These are phyloP conservation scores for Anoplolepis gracilipes DNA, from an alignment of 1,140 invertebrate species.

Conservation along the genomic window DNA sequence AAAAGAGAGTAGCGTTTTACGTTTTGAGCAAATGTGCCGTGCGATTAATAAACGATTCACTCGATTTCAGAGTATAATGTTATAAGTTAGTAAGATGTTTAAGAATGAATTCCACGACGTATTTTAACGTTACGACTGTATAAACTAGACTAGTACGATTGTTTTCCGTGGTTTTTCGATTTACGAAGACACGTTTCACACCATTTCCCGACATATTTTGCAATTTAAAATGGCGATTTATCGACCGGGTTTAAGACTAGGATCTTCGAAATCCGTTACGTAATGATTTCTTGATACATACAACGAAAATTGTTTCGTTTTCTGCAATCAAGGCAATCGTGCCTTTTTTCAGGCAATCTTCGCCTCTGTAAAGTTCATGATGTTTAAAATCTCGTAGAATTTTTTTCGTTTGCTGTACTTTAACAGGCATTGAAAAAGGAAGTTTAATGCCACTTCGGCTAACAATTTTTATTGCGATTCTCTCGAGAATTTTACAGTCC, in stretches of 20 bases:
- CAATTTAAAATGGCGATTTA: conserved; percentile 27
- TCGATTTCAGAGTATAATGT: conserved; percentile 40
- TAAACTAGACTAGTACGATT: conserved; percentile 54
- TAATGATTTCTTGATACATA: conserved; percentile 40
- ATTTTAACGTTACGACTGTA: conserved; percentile 61
- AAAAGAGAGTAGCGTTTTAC: background rate
- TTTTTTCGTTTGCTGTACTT: conserved; percentile 7
- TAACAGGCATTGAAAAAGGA: conserved; percentile 13
- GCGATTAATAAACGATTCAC: conserved; percentile 36
- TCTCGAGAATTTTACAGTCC: conserved; percentile 12
- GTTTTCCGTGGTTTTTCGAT: conserved; percentile 41
- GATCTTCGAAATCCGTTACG: conserved; percentile 32
- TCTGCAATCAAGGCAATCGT: conserved; percentile 36
- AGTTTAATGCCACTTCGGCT: conserved; percentile 22
- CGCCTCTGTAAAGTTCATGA: background rate
- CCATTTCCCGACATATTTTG: background rate
- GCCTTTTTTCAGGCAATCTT: background rate
- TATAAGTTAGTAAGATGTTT: conserved; percentile 48
- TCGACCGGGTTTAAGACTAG: background rate
- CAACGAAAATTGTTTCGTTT: conserved; percentile 55
- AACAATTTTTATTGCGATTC: conserved; percentile 12
- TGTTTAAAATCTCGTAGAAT: background rate
- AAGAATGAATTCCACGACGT: conserved; percentile 54
- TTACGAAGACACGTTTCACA: conserved; percentile 39
- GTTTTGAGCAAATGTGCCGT: conserved; percentile 24